A percentile compares a stretch with the other conserved stretches of the same genome.
Conservation (phyloP, 2,113 vertebrate species). For the Pseudorasbora parva region DNA sequence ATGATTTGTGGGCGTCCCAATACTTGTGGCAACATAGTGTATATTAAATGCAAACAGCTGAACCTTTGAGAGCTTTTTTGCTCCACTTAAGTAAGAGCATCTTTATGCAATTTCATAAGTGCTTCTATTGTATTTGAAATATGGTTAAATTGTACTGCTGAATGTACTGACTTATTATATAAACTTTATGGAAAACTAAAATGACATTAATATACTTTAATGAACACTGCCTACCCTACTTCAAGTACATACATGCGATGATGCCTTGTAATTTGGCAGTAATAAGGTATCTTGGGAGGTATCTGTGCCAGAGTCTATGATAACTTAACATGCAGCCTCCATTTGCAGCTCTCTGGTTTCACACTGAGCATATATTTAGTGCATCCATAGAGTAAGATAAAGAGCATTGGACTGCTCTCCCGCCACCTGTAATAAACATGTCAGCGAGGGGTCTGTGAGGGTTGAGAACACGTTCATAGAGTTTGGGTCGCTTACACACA, state of each 20-base stretch:
- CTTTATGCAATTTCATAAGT: neutral
- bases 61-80: neutral
- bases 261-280: neutral
- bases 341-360: no score
- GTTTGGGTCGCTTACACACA: neutral
- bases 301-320: no score
- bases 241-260: neutral
- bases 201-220: neutral
- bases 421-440: neutral
- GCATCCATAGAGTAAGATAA: neutral
- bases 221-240: no score
- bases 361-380: neutral
- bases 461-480: neutral
- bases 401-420: neutral
- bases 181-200: neutral
- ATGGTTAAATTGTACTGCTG: neutral
- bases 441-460: neutral
- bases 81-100: neutral
- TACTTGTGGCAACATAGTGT: no score
- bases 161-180: neutral
- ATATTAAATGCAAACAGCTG: neutral
- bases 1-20: no score
- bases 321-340: no score
- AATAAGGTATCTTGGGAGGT: neutral
- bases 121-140: neutral